These are phyloP conservation scores for Sitta carolinensis DNA, from an alignment of 2,797 vertebrate species.

Conservation along the genomic window DNA sequence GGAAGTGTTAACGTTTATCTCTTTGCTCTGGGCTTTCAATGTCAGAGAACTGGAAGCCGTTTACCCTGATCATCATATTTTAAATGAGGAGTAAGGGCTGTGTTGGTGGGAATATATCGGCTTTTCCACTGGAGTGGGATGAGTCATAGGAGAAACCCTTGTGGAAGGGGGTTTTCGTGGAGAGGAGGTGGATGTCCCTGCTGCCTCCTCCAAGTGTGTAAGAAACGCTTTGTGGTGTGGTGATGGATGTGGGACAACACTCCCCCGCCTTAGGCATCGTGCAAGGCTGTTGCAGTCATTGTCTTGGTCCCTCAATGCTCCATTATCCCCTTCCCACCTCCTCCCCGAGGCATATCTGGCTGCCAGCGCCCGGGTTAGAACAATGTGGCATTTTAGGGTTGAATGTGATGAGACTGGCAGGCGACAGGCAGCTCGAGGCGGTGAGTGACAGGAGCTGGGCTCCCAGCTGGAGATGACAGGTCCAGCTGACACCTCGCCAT, in stretches of 20 bases:
- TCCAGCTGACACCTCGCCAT: not conserved
- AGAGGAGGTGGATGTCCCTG: not conserved
- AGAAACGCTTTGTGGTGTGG: not conserved
- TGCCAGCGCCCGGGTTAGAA: not conserved
- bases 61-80: not conserved
- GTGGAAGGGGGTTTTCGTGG: accelerated
- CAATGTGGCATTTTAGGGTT: not conserved
- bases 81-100: not conserved
- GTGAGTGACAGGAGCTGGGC: not conserved
- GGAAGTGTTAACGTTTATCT: conserved; percentile 1
- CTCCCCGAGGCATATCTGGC: not conserved
- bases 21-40: not conserved
- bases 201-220: not conserved
- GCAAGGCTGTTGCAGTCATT: not conserved
- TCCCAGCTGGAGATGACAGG: not conserved
- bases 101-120: not conserved
- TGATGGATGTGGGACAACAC: not conserved
- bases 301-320: not conserved
- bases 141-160: not conserved
- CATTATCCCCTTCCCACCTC: not conserved
- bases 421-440: not conserved
- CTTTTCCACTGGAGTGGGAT: not conserved
- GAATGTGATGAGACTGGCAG: not conserved
- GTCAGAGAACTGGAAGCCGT: not conserved
- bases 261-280: accelerated